These are phyloP conservation scores for Rhinophrynus dorsalis DNA, from an alignment of 2,797 vertebrate species.

Conservation along the genomic window DNA sequence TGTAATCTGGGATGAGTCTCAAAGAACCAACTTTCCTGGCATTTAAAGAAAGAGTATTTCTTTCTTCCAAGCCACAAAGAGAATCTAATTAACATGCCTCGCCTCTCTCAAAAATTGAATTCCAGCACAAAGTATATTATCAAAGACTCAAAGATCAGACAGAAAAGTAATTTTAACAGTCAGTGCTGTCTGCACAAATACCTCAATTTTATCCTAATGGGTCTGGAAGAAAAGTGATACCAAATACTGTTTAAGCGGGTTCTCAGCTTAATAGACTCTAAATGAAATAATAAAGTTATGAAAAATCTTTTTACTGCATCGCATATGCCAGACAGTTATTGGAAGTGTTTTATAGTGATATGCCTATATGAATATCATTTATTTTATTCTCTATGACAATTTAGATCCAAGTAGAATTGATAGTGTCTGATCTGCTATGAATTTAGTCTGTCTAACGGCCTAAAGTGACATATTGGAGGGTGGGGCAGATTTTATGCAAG, in stretches of 20 bases:
- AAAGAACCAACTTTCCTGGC: neutral
- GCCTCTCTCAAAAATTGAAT: conserved; percentile 71
- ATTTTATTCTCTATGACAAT: no score
- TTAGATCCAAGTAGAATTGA: no score
- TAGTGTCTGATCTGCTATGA: no score
- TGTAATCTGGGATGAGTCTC: neutral
- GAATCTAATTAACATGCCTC: conserved; percentile 66
- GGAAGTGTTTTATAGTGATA: conserved; percentile 22
- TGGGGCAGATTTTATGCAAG: no score
- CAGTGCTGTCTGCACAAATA: conserved; percentile 68
- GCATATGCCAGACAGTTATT: conserved; percentile 53
- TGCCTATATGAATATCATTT: no score
- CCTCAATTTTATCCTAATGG: conserved; percentile 67
- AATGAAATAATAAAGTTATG: conserved; percentile 63
- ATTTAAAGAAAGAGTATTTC: neutral
- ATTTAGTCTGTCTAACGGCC: no score
- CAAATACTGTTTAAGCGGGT: conserved; percentile 60
- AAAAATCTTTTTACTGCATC: conserved; percentile 58
- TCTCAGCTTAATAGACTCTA: conserved; percentile 64
- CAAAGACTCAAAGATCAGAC: conserved; percentile 72
- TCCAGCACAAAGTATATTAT: conserved; percentile 73
- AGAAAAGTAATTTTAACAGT: conserved; percentile 71
- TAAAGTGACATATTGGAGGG: no score
- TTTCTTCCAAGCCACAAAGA: conserved; percentile 45
- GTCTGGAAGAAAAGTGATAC: conserved; percentile 58